Conservation (phyloP, 2,113 vertebrate genomes). For the Regulus satrapa region DNA sequence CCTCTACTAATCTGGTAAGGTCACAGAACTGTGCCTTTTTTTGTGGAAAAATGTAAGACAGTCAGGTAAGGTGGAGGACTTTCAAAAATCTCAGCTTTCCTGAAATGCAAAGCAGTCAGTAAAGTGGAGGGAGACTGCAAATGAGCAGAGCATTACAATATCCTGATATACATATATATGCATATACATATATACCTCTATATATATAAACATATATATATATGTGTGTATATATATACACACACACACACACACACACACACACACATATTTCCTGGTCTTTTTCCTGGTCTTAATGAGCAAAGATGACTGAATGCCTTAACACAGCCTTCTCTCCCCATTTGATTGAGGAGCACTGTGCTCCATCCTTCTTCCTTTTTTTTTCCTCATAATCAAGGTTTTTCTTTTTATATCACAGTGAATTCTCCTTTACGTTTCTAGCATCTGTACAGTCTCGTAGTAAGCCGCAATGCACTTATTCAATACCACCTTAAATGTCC, state of each 20-base stretch:
- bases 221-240: not conserved
- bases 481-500: conserved; percentile 93
- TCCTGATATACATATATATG: not conserved
- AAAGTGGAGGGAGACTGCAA: not conserved
- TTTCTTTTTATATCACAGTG: conserved; percentile 20
- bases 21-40: not conserved
- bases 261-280: conserved; percentile 24
- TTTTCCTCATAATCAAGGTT: conserved; percentile 61
- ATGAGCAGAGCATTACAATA: not conserved
- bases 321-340: not conserved
- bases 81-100: not conserved
- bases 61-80: not conserved
- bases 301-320: conserved; percentile 29
- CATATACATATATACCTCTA: not conserved
- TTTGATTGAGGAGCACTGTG: conserved; percentile 52
- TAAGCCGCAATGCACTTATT: conserved; percentile 73
- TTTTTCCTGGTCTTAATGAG: conserved; percentile 1
- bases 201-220: not conserved
- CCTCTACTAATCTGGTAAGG: not conserved
- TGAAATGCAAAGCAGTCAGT: not conserved
- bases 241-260: too few species aligned
- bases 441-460: conserved; percentile 68
- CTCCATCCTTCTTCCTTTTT: conserved; percentile 36
- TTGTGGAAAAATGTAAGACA: not conserved
- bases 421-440: conserved; percentile 52